These are phyloP conservation scores for Brenthis ino DNA, from an alignment of 2,888 invertebrate genomes.

Conservation along the genomic window DNA sequence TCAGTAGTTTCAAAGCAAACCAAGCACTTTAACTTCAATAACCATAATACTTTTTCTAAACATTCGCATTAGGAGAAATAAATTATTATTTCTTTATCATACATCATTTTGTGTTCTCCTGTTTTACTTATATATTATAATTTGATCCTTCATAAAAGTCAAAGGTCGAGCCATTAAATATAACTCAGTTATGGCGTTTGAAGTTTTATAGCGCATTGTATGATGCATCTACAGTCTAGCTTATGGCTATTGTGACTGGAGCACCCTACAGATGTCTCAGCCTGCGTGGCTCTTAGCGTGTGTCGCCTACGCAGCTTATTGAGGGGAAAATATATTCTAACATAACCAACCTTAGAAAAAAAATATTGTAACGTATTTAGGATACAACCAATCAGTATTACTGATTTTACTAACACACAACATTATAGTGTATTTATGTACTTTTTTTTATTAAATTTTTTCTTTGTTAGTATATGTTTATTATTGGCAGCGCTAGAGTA, in stretches of 20 bases:
- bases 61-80: neutral
- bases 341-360: neutral
- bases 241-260: constrained; percentile 46
- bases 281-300: constrained; percentile 45
- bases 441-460: no score
- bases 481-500: no score
- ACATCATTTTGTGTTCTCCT: neutral
- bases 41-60: neutral
- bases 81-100: constrained; percentile 4
- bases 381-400: no score
- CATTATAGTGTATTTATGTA: no score
- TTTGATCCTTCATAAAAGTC: constrained; percentile 23
- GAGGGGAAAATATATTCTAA: constrained; percentile 21
- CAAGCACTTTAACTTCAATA: neutral
- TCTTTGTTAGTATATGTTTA: no score
- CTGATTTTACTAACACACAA: no score
- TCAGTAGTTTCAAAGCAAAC: neutral
- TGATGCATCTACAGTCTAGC: constrained; percentile 35
- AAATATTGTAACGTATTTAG: neutral
- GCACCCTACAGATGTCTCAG: constrained; percentile 54
- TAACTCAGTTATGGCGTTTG: constrained; percentile 36
- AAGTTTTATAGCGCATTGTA: constrained; percentile 36
- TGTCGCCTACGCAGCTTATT: constrained; percentile 46
- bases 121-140: constrained; percentile 20
- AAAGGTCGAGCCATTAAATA: constrained; percentile 35